phyloP scores from a whole-genome alignment of 1,140 invertebrate genomes.

The Cotesia glomerata region DNA sequence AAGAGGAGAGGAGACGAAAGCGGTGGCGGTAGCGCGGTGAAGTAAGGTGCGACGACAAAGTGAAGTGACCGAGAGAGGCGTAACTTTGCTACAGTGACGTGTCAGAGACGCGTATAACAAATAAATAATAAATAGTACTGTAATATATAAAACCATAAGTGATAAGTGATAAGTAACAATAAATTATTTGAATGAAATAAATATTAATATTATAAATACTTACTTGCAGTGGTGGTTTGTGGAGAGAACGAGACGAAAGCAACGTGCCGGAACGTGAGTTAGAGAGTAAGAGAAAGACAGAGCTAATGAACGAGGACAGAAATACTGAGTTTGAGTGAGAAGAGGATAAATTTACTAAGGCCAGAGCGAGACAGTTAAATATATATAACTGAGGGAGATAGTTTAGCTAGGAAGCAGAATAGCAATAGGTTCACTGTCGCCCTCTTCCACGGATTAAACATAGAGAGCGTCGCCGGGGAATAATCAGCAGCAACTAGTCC shows the following conservation, averaged over 20 bases:
- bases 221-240: too few species aligned
- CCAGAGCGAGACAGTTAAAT: neutral
- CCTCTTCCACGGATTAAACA: neutral
- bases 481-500: slow-evolving; percentile 15
- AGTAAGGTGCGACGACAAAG: slow-evolving; percentile 38
- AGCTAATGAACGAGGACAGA: neutral
- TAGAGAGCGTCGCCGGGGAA: slow-evolving; percentile 16
- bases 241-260: too few species aligned
- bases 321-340: neutral
- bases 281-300: slow-evolving; percentile 20
- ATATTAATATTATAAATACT: too few species aligned
- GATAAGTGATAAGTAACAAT: neutral
- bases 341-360: neutral
- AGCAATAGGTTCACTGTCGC: slow-evolving; percentile 10
- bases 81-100: slow-evolving; percentile 25
- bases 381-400: neutral
- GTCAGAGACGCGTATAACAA: slow-evolving; percentile 22
- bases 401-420: slow-evolving; percentile 1
- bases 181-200: neutral
- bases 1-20: neutral
- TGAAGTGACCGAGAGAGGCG: slow-evolving; percentile 39
- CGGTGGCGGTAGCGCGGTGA: slow-evolving; percentile 26
- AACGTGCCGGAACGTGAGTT: slow-evolving; percentile 9
- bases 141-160: neutral
- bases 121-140: neutral